A percentile compares a stretch with the other conserved stretches of the same genome.
phyloP scores from a whole-genome alignment of 2,888 invertebrate species.

The Caenorhabditis sp. region DNA sequence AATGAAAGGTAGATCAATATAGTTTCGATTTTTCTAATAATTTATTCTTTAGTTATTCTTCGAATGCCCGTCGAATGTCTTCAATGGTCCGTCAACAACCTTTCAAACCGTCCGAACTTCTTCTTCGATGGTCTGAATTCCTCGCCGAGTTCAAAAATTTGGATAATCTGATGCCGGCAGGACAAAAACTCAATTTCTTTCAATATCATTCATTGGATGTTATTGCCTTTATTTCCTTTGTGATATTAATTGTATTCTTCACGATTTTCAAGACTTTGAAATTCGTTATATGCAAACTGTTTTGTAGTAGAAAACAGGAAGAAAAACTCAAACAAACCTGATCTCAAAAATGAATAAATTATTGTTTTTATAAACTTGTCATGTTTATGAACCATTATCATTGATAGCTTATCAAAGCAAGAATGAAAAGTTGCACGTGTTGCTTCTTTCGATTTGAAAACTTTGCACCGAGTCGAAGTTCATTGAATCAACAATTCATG shows the following conservation, averaged over 20 bases:
- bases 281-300: neutral
- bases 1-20: conserved; percentile 13
- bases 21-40: too few species aligned
- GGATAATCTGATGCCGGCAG: conserved; percentile 50
- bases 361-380: too few species aligned
- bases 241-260: conserved; percentile 31
- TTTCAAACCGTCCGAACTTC: conserved; percentile 47
- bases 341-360: too few species aligned
- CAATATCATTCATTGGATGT: conserved; percentile 59
- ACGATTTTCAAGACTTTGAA: neutral
- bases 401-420: too few species aligned
- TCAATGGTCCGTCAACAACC: conserved; percentile 58
- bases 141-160: conserved; percentile 55
- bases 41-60: conserved; percentile 43
- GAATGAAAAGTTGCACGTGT: too few species aligned
- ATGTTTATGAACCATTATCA: too few species aligned
- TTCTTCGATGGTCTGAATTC: conserved; percentile 58
- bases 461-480: too few species aligned
- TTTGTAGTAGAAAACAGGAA: neutral
- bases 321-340: neutral
- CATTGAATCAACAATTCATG: too few species aligned
- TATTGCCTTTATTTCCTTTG: conserved; percentile 29
- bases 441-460: too few species aligned
- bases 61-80: conserved; percentile 41
- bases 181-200: conserved; percentile 51